Conservation (phyloP, 2,888 invertebrate species). For the Cataglyphis rosenhaueri region DNA sequence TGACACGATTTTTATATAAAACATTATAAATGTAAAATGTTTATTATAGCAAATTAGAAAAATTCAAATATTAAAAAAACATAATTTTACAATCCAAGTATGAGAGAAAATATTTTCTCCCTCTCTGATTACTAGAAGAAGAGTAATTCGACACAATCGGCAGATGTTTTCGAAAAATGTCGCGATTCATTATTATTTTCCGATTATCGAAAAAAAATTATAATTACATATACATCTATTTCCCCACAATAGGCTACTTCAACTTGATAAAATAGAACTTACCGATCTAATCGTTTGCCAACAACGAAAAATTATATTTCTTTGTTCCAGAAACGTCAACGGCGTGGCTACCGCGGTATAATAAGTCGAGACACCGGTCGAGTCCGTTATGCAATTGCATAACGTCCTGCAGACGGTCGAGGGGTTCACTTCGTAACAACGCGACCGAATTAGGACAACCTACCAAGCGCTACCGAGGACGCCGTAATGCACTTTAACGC, state of each 20-base stretch:
- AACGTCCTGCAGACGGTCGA: conserved; percentile 47
- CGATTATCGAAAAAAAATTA: neutral
- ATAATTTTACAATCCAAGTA: neutral
- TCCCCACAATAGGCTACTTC: neutral
- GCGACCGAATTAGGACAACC: conserved; percentile 54
- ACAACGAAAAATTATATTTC: neutral
- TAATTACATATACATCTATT: neutral
- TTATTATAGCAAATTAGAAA: neutral
- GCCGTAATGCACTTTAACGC: conserved; percentile 52
- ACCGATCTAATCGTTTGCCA: neutral
- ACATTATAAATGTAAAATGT: neutral
- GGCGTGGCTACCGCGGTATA: conserved; percentile 42
- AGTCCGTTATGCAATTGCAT: conserved; percentile 70
- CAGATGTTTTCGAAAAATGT: neutral
- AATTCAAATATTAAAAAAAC: neutral
- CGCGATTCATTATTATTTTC: neutral
- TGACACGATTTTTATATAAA: neutral
- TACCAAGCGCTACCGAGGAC: conserved; percentile 48
- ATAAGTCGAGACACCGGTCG: conserved; percentile 55
- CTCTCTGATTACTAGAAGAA: neutral
- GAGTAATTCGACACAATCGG: neutral
- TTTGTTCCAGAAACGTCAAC: conserved; percentile 42
- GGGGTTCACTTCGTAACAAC: conserved; percentile 27
- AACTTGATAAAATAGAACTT: neutral
- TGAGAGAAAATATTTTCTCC: neutral